Evolutionary conservation across 2,113 vertebrate genomes (phyloP).

Genomic region (Bubo scandiacus): DNA sequence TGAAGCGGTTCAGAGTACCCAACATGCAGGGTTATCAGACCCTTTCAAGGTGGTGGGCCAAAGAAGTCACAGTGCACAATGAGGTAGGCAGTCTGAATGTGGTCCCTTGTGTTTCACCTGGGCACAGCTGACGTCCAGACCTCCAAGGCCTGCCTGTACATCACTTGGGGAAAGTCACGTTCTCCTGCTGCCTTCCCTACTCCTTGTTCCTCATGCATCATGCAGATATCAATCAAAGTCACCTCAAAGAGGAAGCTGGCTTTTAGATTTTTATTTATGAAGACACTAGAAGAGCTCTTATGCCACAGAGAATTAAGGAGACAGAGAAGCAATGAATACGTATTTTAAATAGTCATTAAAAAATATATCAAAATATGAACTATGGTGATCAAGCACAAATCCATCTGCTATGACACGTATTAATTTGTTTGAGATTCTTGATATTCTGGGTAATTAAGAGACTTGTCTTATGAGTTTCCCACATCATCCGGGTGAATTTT

Average conservation of each 20-base stretch:
- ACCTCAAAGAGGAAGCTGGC: neutral
- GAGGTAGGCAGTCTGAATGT: neutral
- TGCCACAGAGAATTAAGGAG: neutral
- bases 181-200: neutral
- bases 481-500: neutral
- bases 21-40: too few relatives aligned
- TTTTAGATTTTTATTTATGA: neutral
- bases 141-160: neutral
- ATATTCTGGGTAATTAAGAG: neutral
- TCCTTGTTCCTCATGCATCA: fast-evolving
- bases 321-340: neutral
- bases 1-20: neutral
- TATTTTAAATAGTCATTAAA: neutral
- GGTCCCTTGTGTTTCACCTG: neutral
- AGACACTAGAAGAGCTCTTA: neutral
- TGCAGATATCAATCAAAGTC: neutral
- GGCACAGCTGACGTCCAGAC: neutral
- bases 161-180: neutral
- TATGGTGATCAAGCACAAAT: neutral
- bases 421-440: neutral
- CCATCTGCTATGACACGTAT: neutral
- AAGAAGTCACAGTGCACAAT: neutral
- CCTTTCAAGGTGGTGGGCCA: neutral
- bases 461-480: neutral
- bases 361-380: neutral